Conservation (phyloP, 2,888 invertebrate species). For the Notodonta ziczac region DNA sequence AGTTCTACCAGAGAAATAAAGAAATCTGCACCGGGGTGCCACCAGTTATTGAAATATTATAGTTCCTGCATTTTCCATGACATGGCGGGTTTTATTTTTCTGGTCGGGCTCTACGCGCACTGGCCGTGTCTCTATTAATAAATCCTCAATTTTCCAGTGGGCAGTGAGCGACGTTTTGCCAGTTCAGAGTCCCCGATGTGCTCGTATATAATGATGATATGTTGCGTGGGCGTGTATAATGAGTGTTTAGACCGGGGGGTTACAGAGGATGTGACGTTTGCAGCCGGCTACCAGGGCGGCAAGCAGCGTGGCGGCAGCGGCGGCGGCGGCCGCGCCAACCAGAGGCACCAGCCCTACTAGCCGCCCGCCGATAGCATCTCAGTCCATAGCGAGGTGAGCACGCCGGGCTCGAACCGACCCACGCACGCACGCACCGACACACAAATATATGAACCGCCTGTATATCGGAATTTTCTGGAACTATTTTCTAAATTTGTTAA, state of each 20-base stretch:
- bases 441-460: constrained; percentile 5
- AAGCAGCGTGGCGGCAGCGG: constrained; percentile 92
- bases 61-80: background rate
- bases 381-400: constrained; percentile 78
- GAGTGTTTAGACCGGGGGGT: constrained; percentile 13
- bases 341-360: constrained; percentile 95
- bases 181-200: background rate
- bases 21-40: constrained; percentile 1
- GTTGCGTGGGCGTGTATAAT: constrained; percentile 1
- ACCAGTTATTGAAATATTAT: background rate
- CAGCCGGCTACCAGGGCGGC: constrained; percentile 90
- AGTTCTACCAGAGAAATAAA: background rate
- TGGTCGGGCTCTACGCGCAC: background rate
- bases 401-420: background rate
- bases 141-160: background rate
- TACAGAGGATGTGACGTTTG: constrained; percentile 54
- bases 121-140: background rate
- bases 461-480: background rate
- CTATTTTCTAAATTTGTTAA: background rate
- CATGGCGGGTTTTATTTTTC: background rate
- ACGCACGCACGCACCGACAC: background rate
- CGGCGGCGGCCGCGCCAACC: constrained; percentile 90
- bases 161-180: constrained; percentile 1
- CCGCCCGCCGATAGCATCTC: constrained; percentile 79
- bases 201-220: background rate